A percentile compares a stretch with the other conserved stretches of the same genome.
phyloP scores from a whole-genome alignment of 2,797 vertebrate species.

The Acipenser ruthenus region DNA sequence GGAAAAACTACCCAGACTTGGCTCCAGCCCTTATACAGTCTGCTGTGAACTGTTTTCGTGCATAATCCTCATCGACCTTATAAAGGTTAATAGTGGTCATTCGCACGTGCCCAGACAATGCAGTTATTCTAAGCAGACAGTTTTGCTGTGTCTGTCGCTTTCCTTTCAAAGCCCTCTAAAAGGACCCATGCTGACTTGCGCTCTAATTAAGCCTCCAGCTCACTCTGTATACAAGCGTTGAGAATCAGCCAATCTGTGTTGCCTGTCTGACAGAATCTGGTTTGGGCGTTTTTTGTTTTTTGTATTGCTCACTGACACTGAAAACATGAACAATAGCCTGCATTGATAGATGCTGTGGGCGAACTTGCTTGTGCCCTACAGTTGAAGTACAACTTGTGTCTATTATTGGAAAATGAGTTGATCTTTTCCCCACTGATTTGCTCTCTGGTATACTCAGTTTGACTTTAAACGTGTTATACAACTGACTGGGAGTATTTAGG shows the following conservation, averaged over 20 bases:
- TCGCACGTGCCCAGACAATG: constrained; percentile 22
- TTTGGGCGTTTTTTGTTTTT: not conserved
- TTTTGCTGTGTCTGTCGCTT: constrained; percentile 15
- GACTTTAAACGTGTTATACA: too few relatives aligned
- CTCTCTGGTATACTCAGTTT: too few relatives aligned
- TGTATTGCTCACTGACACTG: constrained; percentile 9
- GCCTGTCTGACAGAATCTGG: constrained; percentile 1
- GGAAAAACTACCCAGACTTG: too few relatives aligned
- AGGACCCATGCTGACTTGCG: constrained; percentile 16
- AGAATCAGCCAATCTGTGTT: not conserved
- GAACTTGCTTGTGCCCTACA: not conserved
- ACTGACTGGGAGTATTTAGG: too few relatives aligned
- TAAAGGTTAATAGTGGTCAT: too few relatives aligned
- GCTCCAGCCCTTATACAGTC: too few relatives aligned
- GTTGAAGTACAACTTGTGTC: too few relatives aligned
- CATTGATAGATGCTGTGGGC: not conserved
- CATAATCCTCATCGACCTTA: too few relatives aligned
- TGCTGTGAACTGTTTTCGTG: too few relatives aligned
- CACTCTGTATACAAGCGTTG: not conserved
- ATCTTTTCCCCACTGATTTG: too few relatives aligned
- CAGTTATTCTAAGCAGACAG: constrained; percentile 17
- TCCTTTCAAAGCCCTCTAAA: constrained; percentile 10
- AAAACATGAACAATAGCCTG: not conserved
- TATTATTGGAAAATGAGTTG: too few relatives aligned
- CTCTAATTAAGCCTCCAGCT: constrained; percentile 18